These are phyloP conservation scores for Pseudomyrmex dendroicus DNA, from an alignment of 1,140 invertebrate genomes.

Conservation along the genomic window DNA sequence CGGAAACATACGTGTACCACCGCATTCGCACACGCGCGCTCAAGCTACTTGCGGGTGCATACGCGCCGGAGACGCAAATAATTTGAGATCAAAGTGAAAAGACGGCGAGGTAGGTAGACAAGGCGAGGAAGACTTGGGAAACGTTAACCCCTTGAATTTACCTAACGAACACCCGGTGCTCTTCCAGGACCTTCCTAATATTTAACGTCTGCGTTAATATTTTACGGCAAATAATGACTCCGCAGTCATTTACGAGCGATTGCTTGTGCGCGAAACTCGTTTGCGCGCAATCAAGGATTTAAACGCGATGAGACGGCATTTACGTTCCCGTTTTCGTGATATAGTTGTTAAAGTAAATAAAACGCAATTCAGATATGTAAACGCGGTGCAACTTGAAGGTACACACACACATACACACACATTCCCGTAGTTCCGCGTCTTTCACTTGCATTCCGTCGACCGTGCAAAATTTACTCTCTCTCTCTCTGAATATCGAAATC, in stretches of 20 bases:
- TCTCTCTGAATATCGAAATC: not conserved
- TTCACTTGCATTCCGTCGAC: not conserved
- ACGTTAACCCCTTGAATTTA: conserved; percentile 61
- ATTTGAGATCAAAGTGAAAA: conserved; percentile 65
- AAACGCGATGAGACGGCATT: not conserved
- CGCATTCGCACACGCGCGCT: not conserved
- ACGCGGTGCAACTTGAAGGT: not conserved
- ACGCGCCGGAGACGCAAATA: conserved; percentile 37
- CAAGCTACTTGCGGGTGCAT: not conserved
- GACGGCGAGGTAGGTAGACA: not conserved
- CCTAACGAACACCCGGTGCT: not conserved
- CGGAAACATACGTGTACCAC: not conserved
- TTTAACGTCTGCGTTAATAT: conserved; percentile 25
- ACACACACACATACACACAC: too few relatives aligned
- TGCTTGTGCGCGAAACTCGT: not conserved
- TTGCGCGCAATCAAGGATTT: conserved; percentile 18
- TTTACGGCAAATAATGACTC: not conserved
- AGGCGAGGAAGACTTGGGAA: not conserved
- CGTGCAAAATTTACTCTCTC: not conserved
- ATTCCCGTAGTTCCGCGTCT: too few relatives aligned
- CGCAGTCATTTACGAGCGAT: conserved; percentile 10
- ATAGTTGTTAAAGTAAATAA: conserved; percentile 13
- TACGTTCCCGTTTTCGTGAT: not conserved
- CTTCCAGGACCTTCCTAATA: conserved; percentile 4
- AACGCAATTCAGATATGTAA: conserved; percentile 9